phyloP scores from a whole-genome alignment of 2,113 vertebrate species.

The Tetrao urogallus region DNA sequence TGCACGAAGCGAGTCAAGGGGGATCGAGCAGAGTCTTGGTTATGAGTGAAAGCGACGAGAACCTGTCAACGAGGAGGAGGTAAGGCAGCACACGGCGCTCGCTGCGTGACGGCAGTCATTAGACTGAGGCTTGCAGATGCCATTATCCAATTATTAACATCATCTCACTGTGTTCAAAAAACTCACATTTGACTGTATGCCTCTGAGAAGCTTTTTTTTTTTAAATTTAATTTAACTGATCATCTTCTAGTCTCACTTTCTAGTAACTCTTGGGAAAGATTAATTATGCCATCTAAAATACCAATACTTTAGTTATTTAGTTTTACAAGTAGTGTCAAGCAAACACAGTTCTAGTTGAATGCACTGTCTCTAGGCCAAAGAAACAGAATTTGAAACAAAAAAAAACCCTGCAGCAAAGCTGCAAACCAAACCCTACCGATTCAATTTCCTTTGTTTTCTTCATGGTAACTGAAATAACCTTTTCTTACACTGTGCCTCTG shows the following conservation, averaged over 20 bases:
- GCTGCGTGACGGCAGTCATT: not conserved
- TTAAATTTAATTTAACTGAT: not conserved
- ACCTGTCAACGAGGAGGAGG: conserved; percentile 86
- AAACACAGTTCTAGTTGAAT: not conserved
- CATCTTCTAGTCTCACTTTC: not conserved
- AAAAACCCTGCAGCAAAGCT: not conserved
- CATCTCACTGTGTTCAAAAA: not conserved
- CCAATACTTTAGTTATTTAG: not conserved
- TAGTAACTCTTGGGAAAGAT: not conserved
- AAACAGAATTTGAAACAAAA: not conserved
- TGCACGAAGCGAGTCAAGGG: conserved; percentile 88
- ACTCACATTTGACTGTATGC: not conserved
- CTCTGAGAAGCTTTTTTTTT: not conserved
- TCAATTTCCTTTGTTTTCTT: not conserved
- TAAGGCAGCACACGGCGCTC: conserved; percentile 62
- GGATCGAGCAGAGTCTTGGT: conserved; percentile 82
- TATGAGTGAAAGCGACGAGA: conserved; percentile 84
- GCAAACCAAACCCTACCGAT: not conserved
- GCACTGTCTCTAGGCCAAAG: not conserved
- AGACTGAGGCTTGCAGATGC: not conserved
- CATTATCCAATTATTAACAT: not conserved
- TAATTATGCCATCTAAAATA: not conserved
- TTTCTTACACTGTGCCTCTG: not conserved
- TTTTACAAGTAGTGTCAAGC: not conserved
- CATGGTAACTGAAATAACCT: not conserved